phyloP scores from a whole-genome alignment of 2,797 vertebrate genomes.

The Hyperoplus immaculatus region DNA sequence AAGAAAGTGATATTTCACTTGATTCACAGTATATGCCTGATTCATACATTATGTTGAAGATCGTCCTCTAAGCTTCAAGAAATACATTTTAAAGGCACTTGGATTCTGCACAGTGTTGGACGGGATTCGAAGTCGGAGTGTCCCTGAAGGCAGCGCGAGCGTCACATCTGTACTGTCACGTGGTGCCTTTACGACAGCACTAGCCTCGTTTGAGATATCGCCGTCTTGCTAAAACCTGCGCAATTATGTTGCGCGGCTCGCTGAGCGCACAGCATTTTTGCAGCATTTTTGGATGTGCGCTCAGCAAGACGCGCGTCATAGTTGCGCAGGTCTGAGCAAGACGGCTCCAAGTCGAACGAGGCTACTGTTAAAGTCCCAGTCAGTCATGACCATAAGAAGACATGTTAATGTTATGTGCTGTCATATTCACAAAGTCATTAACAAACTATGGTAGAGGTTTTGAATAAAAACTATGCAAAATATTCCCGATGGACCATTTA shows the following conservation, averaged over 20 bases:
- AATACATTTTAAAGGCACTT: not conserved
- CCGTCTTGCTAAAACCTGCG: too few species aligned
- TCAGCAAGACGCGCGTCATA: too few species aligned
- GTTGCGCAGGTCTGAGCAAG: too few species aligned
- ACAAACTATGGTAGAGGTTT: not conserved
- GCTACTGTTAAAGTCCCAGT: conserved; percentile 26
- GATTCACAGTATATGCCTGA: not conserved
- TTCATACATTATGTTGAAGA: too few species aligned
- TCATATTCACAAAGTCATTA: not conserved
- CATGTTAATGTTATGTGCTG: not conserved
- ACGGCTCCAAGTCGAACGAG: too few species aligned
- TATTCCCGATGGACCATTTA: not conserved
- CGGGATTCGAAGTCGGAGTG: not conserved
- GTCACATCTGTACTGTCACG: not conserved
- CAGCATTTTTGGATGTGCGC: too few species aligned
- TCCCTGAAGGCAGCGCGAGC: conserved; percentile 13
- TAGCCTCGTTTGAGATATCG: too few species aligned
- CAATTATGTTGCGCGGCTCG: too few species aligned
- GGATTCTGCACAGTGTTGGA: not conserved
- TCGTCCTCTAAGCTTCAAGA: not conserved
- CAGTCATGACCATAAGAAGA: too few species aligned
- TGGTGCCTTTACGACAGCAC: not conserved
- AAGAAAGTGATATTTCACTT: not conserved
- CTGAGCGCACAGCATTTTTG: too few species aligned
- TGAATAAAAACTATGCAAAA: not conserved